phyloP scores from a whole-genome alignment of 1,140 invertebrate genomes.

The Danaus melanippus region DNA sequence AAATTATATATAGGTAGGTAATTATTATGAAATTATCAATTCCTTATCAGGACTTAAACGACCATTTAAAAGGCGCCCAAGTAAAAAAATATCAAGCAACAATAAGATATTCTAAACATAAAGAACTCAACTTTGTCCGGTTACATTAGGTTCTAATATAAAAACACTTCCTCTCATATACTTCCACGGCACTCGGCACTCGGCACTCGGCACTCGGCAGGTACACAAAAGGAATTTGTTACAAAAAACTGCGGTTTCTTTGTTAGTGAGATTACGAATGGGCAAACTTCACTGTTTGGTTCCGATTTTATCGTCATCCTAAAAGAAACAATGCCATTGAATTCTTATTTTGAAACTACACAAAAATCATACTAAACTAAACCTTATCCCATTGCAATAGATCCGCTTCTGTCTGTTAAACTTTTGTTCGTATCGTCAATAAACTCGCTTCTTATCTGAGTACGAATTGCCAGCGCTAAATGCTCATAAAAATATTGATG shows the following conservation, averaged over 20 bases:
- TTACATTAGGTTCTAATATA: no score
- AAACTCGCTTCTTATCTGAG: constrained; percentile 19
- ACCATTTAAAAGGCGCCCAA: no score
- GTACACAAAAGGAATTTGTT: constrained; percentile 28
- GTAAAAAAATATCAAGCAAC: no score
- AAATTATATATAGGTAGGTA: no score
- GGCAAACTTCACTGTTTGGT: constrained; percentile 47
- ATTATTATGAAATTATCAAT: no score
- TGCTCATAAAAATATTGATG: constrained; percentile 34
- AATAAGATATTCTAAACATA: no score
- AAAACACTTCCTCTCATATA: no score
- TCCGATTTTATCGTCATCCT: constrained; percentile 44
- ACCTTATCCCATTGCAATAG: constrained; percentile 2
- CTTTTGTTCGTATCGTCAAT: constrained; percentile 1
- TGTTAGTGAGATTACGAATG: constrained; percentile 45
- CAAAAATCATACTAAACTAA: constrained; percentile 7
- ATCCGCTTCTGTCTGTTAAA: no score
- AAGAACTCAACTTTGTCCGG: no score
- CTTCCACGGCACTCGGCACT: no score
- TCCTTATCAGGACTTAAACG: no score
- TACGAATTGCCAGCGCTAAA: constrained; percentile 30
- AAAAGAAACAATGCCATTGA: constrained; percentile 29
- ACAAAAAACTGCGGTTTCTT: constrained; percentile 53
- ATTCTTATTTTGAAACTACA: constrained; percentile 12
- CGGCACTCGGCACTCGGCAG: no score